A percentile compares a stretch with the other conserved stretches of the same genome.
Evolutionary conservation across 2,113 vertebrate species (phyloP).

Genomic region (Amazona guildingii): DNA sequence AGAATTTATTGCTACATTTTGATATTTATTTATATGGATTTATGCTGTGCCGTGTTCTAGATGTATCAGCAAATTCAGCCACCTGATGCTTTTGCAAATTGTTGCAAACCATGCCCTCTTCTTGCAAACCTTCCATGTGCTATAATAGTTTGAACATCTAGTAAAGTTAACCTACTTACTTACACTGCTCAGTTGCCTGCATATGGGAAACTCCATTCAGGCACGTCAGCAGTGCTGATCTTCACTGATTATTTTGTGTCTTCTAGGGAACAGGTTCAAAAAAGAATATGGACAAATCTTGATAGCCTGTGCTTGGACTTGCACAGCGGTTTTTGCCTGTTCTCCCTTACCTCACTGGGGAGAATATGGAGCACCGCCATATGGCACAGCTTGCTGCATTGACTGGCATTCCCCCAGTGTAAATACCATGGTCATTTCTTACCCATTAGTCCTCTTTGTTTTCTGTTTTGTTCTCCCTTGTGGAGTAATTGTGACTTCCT

Average conservation of each 20-base stretch:
- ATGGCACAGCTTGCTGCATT: conserved; percentile 83
- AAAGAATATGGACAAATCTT: conserved; percentile 65
- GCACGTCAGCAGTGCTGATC: not conserved
- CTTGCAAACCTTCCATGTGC: not conserved
- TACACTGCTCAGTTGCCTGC: not conserved
- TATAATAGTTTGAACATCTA: not conserved
- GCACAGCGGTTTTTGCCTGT: conserved; percentile 76
- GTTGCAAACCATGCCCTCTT: not conserved
- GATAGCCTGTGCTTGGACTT: conserved; percentile 74
- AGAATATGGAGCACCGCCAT: conserved; percentile 78
- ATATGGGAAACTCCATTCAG: not conserved
- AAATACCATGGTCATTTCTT: conserved; percentile 68
- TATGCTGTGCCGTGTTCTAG: not conserved
- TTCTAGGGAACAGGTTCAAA: conserved; percentile 78
- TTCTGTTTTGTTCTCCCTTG: conserved; percentile 81
- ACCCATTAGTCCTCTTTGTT: conserved; percentile 72
- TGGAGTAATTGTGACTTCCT: conserved; percentile 74
- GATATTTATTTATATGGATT: not conserved
- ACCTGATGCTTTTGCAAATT: not conserved
- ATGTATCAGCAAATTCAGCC: not conserved
- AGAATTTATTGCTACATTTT: not conserved
- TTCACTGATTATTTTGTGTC: not conserved
- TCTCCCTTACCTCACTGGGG: conserved; percentile 79
- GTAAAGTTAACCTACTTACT: not conserved
- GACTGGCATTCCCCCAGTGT: conserved; percentile 75